A percentile compares a stretch with the other conserved stretches of the same genome.
Evolutionary conservation across 2,113 vertebrate genomes (phyloP).

Genomic region (Psephotus haematonotus): DNA sequence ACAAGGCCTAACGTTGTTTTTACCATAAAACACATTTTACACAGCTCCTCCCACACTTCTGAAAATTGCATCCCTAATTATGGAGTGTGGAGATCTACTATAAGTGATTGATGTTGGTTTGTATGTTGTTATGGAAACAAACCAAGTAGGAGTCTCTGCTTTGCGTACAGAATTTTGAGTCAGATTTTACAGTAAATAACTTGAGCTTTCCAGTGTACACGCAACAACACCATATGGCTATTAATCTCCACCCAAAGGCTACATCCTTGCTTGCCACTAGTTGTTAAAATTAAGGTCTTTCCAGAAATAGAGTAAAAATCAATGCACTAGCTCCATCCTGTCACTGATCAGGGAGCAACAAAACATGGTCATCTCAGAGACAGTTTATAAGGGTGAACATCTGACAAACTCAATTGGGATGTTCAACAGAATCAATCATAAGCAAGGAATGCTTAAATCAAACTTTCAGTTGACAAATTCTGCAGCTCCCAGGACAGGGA

Average conservation of each 20-base stretch:
- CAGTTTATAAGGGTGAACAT: neutral
- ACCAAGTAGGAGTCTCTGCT: constrained; percentile 57
- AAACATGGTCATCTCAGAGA: constrained; percentile 15
- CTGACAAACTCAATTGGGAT: neutral
- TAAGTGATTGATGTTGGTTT: constrained; percentile 56
- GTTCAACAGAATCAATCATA: neutral
- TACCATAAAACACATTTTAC: constrained; percentile 47
- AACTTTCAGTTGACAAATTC: neutral
- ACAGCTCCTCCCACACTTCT: constrained; percentile 59
- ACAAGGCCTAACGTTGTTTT: constrained; percentile 30
- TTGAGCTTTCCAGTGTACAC: constrained; percentile 44
- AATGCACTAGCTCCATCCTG: constrained; percentile 28
- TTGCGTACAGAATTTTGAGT: constrained; percentile 37
- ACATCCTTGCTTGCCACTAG: constrained; percentile 16
- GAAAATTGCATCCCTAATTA: constrained; percentile 60
- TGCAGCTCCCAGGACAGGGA: neutral
- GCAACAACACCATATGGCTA: constrained; percentile 51
- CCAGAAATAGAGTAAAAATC: constrained; percentile 10
- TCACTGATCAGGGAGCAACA: constrained; percentile 51
- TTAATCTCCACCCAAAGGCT: constrained; percentile 52
- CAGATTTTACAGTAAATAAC: constrained; percentile 66
- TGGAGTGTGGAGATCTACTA: constrained; percentile 49
- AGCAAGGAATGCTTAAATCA: neutral
- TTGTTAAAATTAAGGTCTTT: constrained; percentile 37
- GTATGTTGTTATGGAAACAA: constrained; percentile 65